Percentiles rank a stretch among this genome's conserved stretches.
phyloP scores from a whole-genome alignment of 2,113 vertebrate genomes.

The Craseonycteris thonglongyai region DNA sequence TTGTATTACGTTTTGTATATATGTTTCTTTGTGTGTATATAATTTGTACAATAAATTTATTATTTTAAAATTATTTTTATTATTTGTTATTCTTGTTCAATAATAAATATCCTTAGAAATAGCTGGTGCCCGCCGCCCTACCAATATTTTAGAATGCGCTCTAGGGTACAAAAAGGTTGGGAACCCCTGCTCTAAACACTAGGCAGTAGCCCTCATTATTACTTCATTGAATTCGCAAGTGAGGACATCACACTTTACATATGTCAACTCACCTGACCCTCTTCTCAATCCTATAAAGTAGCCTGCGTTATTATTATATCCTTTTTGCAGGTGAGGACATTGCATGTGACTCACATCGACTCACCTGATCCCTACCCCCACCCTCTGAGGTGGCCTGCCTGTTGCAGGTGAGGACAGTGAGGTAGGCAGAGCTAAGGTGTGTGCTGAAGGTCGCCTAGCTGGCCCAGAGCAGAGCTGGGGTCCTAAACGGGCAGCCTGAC shows the following conservation, averaged over 20 bases:
- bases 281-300: not conserved
- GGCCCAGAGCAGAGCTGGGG: not conserved
- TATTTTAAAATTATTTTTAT: too few relatives aligned
- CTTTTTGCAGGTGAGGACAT: not conserved
- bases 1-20: too few relatives aligned
- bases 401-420: not conserved
- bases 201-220: not conserved
- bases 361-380: not conserved
- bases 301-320: not conserved
- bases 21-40: too few relatives aligned
- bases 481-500: not conserved
- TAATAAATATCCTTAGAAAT: too few relatives aligned
- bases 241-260: too few relatives aligned
- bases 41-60: too few relatives aligned
- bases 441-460: not conserved
- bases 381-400: not conserved
- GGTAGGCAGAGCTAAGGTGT: not conserved
- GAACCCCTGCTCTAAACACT: not conserved
- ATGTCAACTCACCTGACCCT: too few relatives aligned
- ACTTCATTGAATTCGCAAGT: not conserved
- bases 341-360: fast-evolving
- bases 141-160: too few relatives aligned
- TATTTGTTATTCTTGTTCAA: too few relatives aligned
- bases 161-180: too few relatives aligned
- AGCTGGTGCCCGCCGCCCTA: too few relatives aligned